Evolutionary conservation across 2,888 invertebrate genomes (phyloP).

Genomic region (Drosophila atripex): DNA sequence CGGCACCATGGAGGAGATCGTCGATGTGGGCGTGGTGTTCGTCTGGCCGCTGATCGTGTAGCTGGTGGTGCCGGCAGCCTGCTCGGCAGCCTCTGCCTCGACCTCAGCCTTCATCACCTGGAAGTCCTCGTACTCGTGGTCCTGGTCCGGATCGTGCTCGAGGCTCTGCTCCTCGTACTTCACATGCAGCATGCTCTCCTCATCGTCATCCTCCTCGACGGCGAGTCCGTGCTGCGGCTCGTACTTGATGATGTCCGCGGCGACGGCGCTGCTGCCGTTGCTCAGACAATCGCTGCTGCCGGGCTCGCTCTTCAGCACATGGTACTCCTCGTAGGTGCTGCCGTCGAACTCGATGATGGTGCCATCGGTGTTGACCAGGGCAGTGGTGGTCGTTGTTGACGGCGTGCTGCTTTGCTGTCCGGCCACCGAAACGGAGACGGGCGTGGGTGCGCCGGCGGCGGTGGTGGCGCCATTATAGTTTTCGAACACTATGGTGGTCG

Average conservation of each 20-base stretch:
- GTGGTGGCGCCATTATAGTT: slow-evolving; percentile 74
- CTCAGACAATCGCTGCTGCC: slow-evolving; percentile 70
- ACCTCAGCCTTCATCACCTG: slow-evolving; percentile 69
- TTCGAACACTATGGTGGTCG: slow-evolving; percentile 81
- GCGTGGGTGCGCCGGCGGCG: slow-evolving; percentile 49
- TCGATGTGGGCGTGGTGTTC: slow-evolving; percentile 30
- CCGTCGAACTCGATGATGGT: slow-evolving; percentile 77
- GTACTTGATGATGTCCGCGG: slow-evolving; percentile 66
- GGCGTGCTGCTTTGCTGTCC: slow-evolving; percentile 31
- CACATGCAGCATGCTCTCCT: slow-evolving; percentile 61
- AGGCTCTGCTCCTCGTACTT: slow-evolving; percentile 73
- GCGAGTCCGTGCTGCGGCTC: slow-evolving; percentile 68
- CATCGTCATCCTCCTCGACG: slow-evolving; percentile 68
- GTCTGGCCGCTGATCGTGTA: slow-evolving; percentile 64
- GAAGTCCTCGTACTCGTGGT: slow-evolving; percentile 63
- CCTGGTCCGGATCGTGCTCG: slow-evolving; percentile 63
- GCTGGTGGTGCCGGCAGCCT: slow-evolving; percentile 58
- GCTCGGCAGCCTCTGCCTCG: slow-evolving; percentile 59
- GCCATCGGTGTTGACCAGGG: slow-evolving; percentile 66
- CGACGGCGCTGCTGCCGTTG: slow-evolving; percentile 69
- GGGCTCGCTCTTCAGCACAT: slow-evolving; percentile 72
- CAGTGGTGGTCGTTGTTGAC: slow-evolving; percentile 64
- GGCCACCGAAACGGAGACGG: slow-evolving; percentile 19
- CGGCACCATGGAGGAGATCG: slow-evolving; percentile 51
- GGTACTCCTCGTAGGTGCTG: slow-evolving; percentile 79